Evolutionary conservation across 2,888 invertebrate genomes (phyloP).

Genomic region (Eumerus sabulonum): DNA sequence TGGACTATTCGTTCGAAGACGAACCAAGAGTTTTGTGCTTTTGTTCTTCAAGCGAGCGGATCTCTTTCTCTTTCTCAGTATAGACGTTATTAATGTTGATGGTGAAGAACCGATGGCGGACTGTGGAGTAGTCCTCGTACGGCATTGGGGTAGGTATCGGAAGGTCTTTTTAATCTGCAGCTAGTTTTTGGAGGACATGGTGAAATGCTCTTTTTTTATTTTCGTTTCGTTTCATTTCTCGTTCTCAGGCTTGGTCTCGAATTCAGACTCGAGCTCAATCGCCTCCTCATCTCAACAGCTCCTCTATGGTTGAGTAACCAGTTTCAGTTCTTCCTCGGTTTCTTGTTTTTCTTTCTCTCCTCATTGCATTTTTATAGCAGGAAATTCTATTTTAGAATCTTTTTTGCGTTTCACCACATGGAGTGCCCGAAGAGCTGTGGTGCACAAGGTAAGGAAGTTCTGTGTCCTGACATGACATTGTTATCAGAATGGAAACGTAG

Average conservation of each 20-base stretch:
- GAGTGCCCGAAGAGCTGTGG: too few species aligned
- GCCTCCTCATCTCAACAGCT: too few species aligned
- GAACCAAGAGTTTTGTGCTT: conserved; percentile 67
- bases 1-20: conserved; percentile 32
- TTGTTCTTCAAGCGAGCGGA: conserved; percentile 52
- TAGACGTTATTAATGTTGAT: conserved; percentile 66
- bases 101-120: conserved; percentile 53
- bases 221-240: conserved; percentile 49
- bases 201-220: conserved; percentile 64
- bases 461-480: conserved; percentile 66
- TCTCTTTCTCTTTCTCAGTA: conserved; percentile 56
- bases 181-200: conserved; percentile 61
- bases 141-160: conserved; percentile 39
- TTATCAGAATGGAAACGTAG: conserved; percentile 62
- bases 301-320: not conserved
- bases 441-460: conserved; percentile 49
- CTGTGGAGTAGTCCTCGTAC: conserved; percentile 1
- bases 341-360: conserved; percentile 17
- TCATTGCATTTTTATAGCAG: conserved; percentile 52
- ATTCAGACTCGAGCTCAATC: conserved; percentile 30
- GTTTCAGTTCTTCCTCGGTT: conserved; percentile 8
- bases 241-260: too few species aligned
- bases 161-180: conserved; percentile 67
- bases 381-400: conserved; percentile 59
- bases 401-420: conserved; percentile 32